Percentiles rank a stretch among this genome's conserved stretches.
Evolutionary conservation across 2,113 vertebrate species (phyloP).

Genomic region (Silurus meridionalis): DNA sequence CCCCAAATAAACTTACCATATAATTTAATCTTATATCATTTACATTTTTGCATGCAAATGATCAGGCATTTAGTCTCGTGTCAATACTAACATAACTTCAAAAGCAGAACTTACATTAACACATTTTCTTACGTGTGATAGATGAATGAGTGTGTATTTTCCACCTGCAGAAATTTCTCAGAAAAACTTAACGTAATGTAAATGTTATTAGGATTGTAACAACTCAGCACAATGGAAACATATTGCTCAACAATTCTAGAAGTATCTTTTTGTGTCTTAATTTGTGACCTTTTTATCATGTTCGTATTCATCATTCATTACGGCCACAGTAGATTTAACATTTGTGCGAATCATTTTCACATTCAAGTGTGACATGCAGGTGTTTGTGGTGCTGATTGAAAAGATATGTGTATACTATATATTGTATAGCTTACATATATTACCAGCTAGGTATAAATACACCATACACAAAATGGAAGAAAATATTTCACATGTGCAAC

Average conservation of each 20-base stretch:
- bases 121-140: background rate
- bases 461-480: background rate
- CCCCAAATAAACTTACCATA: background rate
- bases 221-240: background rate
- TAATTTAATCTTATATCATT: background rate
- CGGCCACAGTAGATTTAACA: background rate
- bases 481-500: background rate
- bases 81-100: background rate
- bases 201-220: background rate
- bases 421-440: background rate
- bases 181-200: background rate
- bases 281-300: background rate
- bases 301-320: background rate
- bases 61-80: background rate
- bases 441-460: background rate
- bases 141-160: background rate
- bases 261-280: background rate
- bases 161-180: background rate
- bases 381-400: background rate
- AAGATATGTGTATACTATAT: background rate
- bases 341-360: background rate
- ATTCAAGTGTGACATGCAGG: background rate
- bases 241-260: slow-evolving; percentile 2
- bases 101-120: background rate
- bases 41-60: background rate